Base-by-base conservation (phyloP, 2,888 invertebrate genomes). In the Acanthosepion pharaonis region DNA sequence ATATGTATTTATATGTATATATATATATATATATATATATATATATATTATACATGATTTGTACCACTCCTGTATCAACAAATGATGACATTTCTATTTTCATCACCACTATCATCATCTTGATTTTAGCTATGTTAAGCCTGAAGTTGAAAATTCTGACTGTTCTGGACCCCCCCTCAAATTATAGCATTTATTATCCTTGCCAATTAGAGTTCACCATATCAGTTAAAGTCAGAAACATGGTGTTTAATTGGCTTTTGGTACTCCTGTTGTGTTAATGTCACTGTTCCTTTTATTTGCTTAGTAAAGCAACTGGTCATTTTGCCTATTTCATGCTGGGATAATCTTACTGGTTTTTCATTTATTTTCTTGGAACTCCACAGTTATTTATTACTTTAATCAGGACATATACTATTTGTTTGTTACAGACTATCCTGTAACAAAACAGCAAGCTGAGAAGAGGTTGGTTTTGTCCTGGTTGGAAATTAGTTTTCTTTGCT, bases 271-370 rank as follows among this genome's bases (percentile, higher is more conserved):
- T 78, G 78, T 78, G 18, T n/a, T 78, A n/a, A n/a, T 78, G 78
- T 78, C 78, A 78, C n/a, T 78, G n/a, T n/a, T 78, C n/a, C n/a
- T 78, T 78, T 78, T 78, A 78, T 78, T 78, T n/a, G n/a, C 78
- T n/a, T 78, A 15, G n/a, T 78, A 78, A 78, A 78, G n/a, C 28
- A n/a, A 78, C 78, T 78, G 78, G 78, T 78, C 78, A 78, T n/a
- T 78, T 78, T 78, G 78, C n/a, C 78, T 78, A 28, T 78, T n/a
- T 78, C 23, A 78, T n/a, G 11, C 2, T n/a, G 4, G 78, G 78
- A 78, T 78, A 78, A 78, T 78, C n/a, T n/a, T 78, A 78, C n/a
- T 15, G 4, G 78, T 15, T 78, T 78, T 78, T n/a, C n/a, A 78
- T 78, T 78, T 78, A n/a, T 18, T 78, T 78, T 78, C 78, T 78